Evolutionary conservation across 2,797 vertebrate genomes (phyloP).

Genomic region (Tarsius wallacei): DNA sequence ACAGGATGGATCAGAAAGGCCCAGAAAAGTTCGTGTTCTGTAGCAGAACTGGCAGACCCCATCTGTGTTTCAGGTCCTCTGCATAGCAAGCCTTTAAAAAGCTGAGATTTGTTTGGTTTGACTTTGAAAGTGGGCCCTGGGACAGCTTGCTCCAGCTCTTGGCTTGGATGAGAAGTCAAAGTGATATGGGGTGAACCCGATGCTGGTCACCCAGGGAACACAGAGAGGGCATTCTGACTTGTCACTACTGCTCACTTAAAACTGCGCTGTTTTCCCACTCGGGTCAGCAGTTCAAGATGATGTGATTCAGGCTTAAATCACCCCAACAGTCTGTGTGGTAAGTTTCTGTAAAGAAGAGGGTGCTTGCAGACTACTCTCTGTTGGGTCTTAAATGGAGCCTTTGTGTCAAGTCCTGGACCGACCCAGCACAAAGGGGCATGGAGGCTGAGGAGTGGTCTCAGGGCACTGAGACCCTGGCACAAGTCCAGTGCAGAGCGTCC

Average conservation of each 20-base stretch:
- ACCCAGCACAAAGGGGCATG: background rate
- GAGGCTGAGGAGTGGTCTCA: background rate
- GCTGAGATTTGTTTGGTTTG: background rate
- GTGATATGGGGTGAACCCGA: background rate
- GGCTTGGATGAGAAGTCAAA: background rate
- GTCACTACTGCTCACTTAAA: background rate
- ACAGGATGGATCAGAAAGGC: background rate
- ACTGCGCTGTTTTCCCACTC: background rate
- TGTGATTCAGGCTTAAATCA: slow-evolving; percentile 22
- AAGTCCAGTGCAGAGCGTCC: background rate
- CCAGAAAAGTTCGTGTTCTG: background rate
- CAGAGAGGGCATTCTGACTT: background rate
- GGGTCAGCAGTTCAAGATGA: background rate
- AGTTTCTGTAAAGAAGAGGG: background rate
- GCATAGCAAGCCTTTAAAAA: background rate
- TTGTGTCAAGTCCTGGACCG: background rate
- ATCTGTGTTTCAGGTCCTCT: background rate
- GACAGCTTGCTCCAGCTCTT: background rate
- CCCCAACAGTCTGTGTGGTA: background rate
- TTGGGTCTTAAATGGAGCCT: slow-evolving; percentile 29
- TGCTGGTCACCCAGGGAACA: background rate
- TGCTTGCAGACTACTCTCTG: slow-evolving; percentile 21
- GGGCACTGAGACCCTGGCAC: background rate
- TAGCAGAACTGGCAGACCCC: slow-evolving; percentile 24
- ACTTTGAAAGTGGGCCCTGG: background rate